These are phyloP conservation scores for Sitobion miscanthi DNA, from an alignment of 1,140 invertebrate genomes.

Conservation along the genomic window DNA sequence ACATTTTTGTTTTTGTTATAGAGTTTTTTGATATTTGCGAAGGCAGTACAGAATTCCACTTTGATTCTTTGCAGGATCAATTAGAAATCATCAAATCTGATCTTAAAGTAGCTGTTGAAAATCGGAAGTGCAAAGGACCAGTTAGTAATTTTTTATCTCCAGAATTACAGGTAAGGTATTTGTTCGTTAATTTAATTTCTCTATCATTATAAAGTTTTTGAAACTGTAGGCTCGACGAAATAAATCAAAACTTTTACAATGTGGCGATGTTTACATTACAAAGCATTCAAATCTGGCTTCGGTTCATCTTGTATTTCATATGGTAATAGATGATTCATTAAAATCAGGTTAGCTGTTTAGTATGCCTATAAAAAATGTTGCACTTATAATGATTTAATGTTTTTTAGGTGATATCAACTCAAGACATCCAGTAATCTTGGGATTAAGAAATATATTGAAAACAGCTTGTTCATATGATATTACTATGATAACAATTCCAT, in stretches of 20 bases:
- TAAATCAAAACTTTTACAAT: slow-evolving; percentile 69
- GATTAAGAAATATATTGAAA: slow-evolving; percentile 93
- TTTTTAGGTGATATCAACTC: slow-evolving; percentile 89
- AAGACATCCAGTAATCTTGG: slow-evolving; percentile 93
- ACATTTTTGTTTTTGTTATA: slow-evolving; percentile 59
- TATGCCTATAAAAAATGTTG: slow-evolving; percentile 32
- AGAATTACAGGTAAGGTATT: slow-evolving; percentile 60
- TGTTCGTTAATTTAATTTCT: background rate
- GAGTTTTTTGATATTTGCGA: slow-evolving; percentile 71
- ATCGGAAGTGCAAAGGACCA: slow-evolving; percentile 60
- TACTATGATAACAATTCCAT: slow-evolving; percentile 89
- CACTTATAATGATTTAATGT: slow-evolving; percentile 59
- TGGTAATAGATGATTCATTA: slow-evolving; percentile 82
- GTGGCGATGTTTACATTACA: slow-evolving; percentile 94
- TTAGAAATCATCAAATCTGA: slow-evolving; percentile 76
- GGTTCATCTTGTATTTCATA: slow-evolving; percentile 93
- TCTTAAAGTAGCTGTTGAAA: slow-evolving; percentile 66
- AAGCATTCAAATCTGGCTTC: slow-evolving; percentile 94
- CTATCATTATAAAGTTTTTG: background rate
- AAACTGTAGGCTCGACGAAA: slow-evolving; percentile 60
- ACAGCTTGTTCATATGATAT: slow-evolving; percentile 92
- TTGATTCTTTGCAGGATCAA: slow-evolving; percentile 84
- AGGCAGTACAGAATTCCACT: slow-evolving; percentile 86
- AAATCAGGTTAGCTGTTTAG: slow-evolving; percentile 65
- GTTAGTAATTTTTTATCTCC: slow-evolving; percentile 59